Base-by-base conservation (phyloP, 2,888 invertebrate species). In the Scaptomyza tumidula region DNA sequence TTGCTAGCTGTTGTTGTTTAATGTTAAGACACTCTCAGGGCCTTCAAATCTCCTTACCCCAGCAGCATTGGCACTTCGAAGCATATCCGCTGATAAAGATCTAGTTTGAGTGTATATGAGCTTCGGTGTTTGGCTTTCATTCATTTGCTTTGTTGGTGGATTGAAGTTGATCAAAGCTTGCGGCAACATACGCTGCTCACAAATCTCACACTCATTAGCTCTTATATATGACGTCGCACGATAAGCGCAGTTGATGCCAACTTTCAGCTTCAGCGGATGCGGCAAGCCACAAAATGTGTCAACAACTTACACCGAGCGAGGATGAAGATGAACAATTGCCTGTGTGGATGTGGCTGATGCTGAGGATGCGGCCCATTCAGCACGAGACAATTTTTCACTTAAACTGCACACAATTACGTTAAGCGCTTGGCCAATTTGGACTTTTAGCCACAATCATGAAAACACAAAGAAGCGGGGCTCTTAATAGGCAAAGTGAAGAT, bases 131-230 rank as follows among this genome's bases (percentile, higher is more conserved):
- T 35, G 45, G 46, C 43, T 65, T 49, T 59, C 55, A 52, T 62
- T 37, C 43, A 54, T 44, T 14, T 58, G 19, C 46, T 65, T 78
- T 82, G 65, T 75, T 69, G 80, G 39, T 53, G 44, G 41, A 66
- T 66, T 83, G 59, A 63, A 59, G 65, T 53, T 70, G 80, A 88
- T 88, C 69, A 80, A 86, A 72, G 76, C 65, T 65, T 58, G 63
- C 70, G 77, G 62, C 68, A 41, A 50, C 31, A 48, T 58, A 55
- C 50, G 68, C 59, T 29, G 46, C 60, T 45, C 74, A 71, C 68
- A 88, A 84, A 84, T 88, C 84, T 78, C 64, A 65, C 61, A 78
- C 75, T 83, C 88, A 83, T 83, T 83, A 88, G 70, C 68, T 72
- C 86, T 77, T 80, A 68, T 63, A 59, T 67, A 66, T 57, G 80